Evolutionary conservation across 2,113 vertebrate species (phyloP), one percentile per base, ranked within the genome.

Genomic region (Rhabdornis inornatus): DNA sequence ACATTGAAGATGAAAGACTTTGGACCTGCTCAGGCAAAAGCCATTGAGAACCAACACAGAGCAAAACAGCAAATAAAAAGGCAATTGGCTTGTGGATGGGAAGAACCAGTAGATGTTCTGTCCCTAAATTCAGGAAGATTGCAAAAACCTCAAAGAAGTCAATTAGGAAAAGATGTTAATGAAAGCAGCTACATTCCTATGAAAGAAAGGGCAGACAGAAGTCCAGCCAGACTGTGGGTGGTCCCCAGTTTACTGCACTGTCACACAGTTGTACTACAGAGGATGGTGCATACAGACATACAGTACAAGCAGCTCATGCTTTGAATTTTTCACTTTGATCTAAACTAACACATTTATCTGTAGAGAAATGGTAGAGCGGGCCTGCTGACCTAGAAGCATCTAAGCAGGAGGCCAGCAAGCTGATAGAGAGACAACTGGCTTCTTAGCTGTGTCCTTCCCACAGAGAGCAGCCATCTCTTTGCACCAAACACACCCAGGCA

Each of bases 271-370:
- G 13, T 1, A 9, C 31, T 18, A 7, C 25, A 44, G 37, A 42
- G 49, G 24, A 42, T 2, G 1, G 28, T 3, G 31, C 44, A 10
- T 3, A 42, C 1, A 27, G n/a, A 35, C 21, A 45, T 0, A 2
- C 21, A n/a, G 49, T 0, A 61, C 45, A 30, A 45, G 50, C 59
- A 53, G 77, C 55, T 69, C 76, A 12, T 1, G 5, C 23, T 57
- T 3, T 35, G 45, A 1, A 4, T n/a, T 53, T 66, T 63, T n/a
- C 42, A 17, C 65, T 85, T 70, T 60, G 39, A 79, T 57, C 57
- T 87, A 39, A 83, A 68, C 25, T 71, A 31, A 49, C 24, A 39
- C 18, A 30, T 40, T 81, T 70, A 70, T 14, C 35, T n/a, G 28
- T 3, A 55, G 6, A 47, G 16, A 63, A 49, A 61, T 0, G 1